Percentiles rank a stretch among this genome's conserved stretches.
phyloP scores from a whole-genome alignment of 2,888 invertebrate genomes.

The Ctenicera cuprea region DNA sequence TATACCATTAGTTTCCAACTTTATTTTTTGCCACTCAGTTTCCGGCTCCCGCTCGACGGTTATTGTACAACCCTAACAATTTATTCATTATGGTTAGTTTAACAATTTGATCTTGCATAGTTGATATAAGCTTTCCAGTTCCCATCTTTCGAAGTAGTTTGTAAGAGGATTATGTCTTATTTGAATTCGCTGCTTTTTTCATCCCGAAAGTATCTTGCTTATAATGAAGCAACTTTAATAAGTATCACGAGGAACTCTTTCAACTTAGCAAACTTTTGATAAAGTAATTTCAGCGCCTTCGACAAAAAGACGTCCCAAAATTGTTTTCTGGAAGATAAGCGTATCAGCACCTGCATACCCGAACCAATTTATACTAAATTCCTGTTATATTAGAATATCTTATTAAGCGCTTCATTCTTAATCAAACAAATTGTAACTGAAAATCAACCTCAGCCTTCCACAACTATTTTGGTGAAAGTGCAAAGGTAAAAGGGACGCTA shows the following conservation, averaged over 20 bases:
- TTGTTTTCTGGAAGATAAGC: constrained; percentile 15
- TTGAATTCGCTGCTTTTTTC: constrained; percentile 14
- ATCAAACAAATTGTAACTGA: not conserved
- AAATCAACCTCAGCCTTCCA: not conserved
- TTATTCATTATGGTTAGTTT: constrained; percentile 26
- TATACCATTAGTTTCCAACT: constrained; percentile 19
- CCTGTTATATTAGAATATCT: constrained; percentile 1
- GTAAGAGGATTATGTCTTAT: constrained; percentile 12
- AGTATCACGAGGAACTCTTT: constrained; percentile 18
- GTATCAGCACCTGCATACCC: constrained; percentile 15
- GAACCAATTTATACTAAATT: constrained; percentile 3
- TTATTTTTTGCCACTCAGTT: constrained; percentile 9
- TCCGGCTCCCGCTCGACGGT: not conserved
- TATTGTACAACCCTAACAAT: constrained; percentile 1
- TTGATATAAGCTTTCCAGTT: not conserved
- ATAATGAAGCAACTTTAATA: constrained; percentile 34
- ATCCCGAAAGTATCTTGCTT: constrained; percentile 12
- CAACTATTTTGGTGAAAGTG: not conserved
- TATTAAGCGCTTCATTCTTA: not conserved
- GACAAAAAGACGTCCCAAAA: constrained; percentile 21
- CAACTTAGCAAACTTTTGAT: constrained; percentile 21
- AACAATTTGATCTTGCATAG: constrained; percentile 10
- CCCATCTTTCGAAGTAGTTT: not conserved
- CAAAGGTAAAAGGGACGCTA: not conserved
- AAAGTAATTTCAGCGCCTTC: constrained; percentile 15